Base-by-base conservation (phyloP, 2,113 vertebrate species). In the Toxotes jaculatrix region DNA sequence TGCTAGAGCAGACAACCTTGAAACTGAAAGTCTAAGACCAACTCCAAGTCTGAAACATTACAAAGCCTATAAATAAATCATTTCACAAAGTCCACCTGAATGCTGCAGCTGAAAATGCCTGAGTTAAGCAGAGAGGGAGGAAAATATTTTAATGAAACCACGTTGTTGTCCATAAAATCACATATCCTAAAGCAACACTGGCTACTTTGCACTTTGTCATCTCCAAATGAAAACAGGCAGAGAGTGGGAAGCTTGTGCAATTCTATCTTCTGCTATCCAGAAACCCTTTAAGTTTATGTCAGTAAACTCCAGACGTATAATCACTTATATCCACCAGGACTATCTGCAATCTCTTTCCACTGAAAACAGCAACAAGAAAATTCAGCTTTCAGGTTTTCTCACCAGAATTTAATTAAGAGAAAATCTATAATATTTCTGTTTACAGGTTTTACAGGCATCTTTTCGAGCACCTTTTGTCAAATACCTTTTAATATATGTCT, bases 61-160 rank as follows among this genome's bases (percentile, higher is more conserved):
- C 40, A 67, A 49, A 21, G n/a, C 31, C 31, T 17, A 23, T 23
- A 38, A 69, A 74, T 65, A 64, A 49, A 59, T 57, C 10, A 40
- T 56, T 74, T 40, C 49, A 51, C 32, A 64, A 32, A 57, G n/a
- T 73, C 17, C 13, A 36, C 27, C 45, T 69, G 31, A 76, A 80
- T 4, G 31, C 6, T 27, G 56, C 3, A 40, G 36, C 49, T 31
- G 7, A 76, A 85, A 64, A 64, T 42, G 17, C 36, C 31, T 32
- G 43, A 47, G 27, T 64, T 2, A 53, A 34, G 11, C 34, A 64
- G 68, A 67, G 3, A 19, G 7, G 31, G 4, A 3, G 40, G 11
- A 34, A 53, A 62, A 23, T 3, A 7, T 40, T 56, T 57, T 38
- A 63, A 47, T 77, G 19, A 60, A 74, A 65, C 12, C 19, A 36